Base-by-base conservation (phyloP, 2,113 vertebrate species). In the Regulus satrapa region DNA sequence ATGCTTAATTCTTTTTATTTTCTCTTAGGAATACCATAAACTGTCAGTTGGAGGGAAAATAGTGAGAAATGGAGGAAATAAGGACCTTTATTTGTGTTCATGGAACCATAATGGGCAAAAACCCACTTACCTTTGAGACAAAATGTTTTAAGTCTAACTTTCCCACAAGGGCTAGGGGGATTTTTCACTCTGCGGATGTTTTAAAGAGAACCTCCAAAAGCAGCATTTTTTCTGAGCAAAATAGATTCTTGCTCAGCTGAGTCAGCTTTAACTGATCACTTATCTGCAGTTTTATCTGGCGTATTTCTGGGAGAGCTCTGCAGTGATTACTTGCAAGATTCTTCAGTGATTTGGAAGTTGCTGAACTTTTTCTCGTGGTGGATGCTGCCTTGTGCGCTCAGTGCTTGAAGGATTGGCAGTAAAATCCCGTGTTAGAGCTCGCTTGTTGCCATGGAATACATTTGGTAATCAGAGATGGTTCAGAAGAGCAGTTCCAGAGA, bases 241-340 rank as follows among this genome's bases (percentile, higher is more conserved):
- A 59, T 1, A 52, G 72, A 29, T 75, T 85, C 74, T 74, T 9
- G 2, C 46, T 54, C 38, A 59, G 52, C 88, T 80, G 73, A 52
- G n/a, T 89, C 78, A 62, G 73, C 81, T 93, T 49, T 71, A 54
- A 40, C 62, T 58, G 46, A 26, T 88, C 24, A 13, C 71, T 86
- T 23, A 2, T 58, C 40, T 32, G 71, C 90, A 75, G 61, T 62
- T 93, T 75, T 58, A 28, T 58, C 40, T 77, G 79, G 74, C 36
- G 10, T 85, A 8, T 75, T 94, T 78, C 74, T 89, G 71, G 63
- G 66, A 55, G 23, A 94, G 36, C 51, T 73, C 76, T 80, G 74
- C 82, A 73, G 32, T 74, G 64, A 18, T 62, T 41, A 2, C 41
- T 59, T 78, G 41, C 26, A 26, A 17, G 63, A 64, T 72, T 72